phyloP scores from a whole-genome alignment of 2,113 vertebrate genomes.

The Lepus americanus region DNA sequence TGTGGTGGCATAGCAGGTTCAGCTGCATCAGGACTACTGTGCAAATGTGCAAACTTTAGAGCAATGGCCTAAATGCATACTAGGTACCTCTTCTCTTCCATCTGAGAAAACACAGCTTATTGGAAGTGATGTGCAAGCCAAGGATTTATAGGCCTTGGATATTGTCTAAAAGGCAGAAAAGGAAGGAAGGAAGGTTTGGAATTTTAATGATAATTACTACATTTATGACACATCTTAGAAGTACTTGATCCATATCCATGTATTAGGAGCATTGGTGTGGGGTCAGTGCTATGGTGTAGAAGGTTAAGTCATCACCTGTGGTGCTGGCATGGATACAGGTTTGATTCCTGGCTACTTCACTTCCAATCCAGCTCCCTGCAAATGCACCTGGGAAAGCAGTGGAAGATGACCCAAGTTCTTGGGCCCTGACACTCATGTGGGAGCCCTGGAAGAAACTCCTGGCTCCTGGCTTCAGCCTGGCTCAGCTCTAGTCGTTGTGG shows the following conservation, averaged over 20 bases:
- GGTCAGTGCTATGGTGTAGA: too few species aligned
- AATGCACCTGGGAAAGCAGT: too few species aligned
- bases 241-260: not conserved
- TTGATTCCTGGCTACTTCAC: too few species aligned
- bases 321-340: too few species aligned
- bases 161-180: not conserved
- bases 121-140: not conserved
- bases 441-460: too few species aligned
- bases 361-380: too few species aligned
- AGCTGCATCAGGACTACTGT: not conserved
- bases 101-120: not conserved
- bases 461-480: too few species aligned
- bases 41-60: not conserved
- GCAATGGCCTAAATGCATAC: not conserved
- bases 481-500: too few species aligned
- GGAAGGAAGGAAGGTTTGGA: not conserved
- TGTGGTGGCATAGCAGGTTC: not conserved
- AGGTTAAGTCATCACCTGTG: too few species aligned
- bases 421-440: too few species aligned
- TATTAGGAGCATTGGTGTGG: not conserved
- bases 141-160: not conserved
- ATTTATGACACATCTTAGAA: not conserved
- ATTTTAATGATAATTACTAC: slow-evolving; percentile 10
- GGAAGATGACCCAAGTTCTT: too few species aligned
- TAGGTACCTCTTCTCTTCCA: not conserved